Percentiles rank a stretch among this genome's conserved stretches.
Evolutionary conservation across 2,113 vertebrate species (phyloP).

Genomic region (Callocephalon fimbriatum): DNA sequence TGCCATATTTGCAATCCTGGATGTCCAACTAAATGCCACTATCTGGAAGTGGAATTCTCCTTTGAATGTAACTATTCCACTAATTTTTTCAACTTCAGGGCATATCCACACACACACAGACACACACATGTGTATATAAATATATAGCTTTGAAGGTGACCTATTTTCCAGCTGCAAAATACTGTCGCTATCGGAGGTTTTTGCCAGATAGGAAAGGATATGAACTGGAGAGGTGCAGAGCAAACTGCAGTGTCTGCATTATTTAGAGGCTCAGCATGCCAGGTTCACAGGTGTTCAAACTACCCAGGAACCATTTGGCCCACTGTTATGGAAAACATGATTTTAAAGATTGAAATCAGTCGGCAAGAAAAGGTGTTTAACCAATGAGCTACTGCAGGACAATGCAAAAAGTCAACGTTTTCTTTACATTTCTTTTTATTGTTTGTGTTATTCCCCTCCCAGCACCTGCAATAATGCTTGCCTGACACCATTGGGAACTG

Average conservation of each 20-base stretch:
- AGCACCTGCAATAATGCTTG: neutral
- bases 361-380: neutral
- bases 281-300: slow-evolving; percentile 57
- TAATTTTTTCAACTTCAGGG: neutral
- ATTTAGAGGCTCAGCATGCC: slow-evolving; percentile 15
- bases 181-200: neutral
- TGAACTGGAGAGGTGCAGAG: neutral
- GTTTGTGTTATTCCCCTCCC: neutral
- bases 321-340: slow-evolving; percentile 6
- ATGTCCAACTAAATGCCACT: neutral
- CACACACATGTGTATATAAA: neutral
- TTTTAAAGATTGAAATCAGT: slow-evolving; percentile 27
- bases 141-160: neutral
- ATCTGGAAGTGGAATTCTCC: neutral
- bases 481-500: neutral
- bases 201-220: slow-evolving; percentile 12
- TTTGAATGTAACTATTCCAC: neutral
- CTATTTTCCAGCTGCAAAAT: slow-evolving; percentile 49
- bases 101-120: neutral
- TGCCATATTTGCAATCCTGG: neutral
- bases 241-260: slow-evolving; percentile 23
- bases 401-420: neutral
- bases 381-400: neutral
- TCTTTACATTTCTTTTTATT: neutral
- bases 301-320: slow-evolving; percentile 28